Base-by-base conservation (phyloP, 2,113 vertebrate genomes). In the Sapayoa aenigma region DNA sequence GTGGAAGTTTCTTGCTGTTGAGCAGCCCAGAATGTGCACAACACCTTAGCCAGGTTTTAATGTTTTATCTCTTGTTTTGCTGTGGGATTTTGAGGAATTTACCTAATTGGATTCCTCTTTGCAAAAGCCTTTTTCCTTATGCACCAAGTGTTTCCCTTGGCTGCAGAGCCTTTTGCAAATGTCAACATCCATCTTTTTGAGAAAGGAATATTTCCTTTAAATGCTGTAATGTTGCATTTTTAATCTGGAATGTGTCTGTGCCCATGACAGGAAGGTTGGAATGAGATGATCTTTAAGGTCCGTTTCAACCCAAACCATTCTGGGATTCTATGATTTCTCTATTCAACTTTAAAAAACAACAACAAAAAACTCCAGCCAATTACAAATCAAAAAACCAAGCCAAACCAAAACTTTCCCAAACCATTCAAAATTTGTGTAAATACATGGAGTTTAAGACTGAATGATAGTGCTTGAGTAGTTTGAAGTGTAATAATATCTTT, bases 241-340 rank as follows among this genome's bases (percentile, higher is more conserved):
- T 49, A 11, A 20, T 35, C 5, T 33, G 30, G 46, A 67, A n/a
- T 24, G 5, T 13, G n/a, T 46, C 16, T 28, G 11, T 75, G 11
- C n/a, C 12, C 20, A 8, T 30, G 24, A 22, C 35, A 33, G 59
- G 4, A 9, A 24, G 5, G 1, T 27, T 83, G 30, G 41, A 31
- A 55, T 6, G 18, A 35, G 0, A 0, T 53, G 21, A 47, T 19
- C 5, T 41, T 76, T 76, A 55, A 27, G 11, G 6, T 35, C 41
- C 4, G 12, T 55, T 83, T 31, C 41, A 49, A 90, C n/a, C 25
- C 8, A 55, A 69, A 55, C 3, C 21, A 11, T 35, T 83, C 14
- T 22, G 9, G 46, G 46, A 41, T 55, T 68, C 47, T 22, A 4
- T 62, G 17, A 62, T 83, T 74, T 19, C 25, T 71, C 30, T 78